Percentiles rank a stretch among this genome's conserved stretches.
Evolutionary conservation across 2,888 invertebrate species (phyloP).

Genomic region (Nipponacmea schrenckii): DNA sequence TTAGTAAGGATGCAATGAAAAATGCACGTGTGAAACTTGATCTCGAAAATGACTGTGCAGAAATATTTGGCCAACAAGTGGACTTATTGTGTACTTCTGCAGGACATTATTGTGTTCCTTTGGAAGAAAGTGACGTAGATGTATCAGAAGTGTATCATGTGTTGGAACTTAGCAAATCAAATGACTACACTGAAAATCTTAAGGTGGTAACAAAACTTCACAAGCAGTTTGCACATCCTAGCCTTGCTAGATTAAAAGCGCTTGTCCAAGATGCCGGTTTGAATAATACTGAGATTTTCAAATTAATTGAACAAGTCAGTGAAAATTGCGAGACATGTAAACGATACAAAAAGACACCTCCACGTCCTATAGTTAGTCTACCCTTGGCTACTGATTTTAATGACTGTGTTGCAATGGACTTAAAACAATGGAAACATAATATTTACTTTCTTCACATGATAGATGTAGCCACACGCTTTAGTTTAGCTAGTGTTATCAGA

Average conservation of each 20-base stretch:
- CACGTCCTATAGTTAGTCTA: slow-evolving; percentile 16
- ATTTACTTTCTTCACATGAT: slow-evolving; percentile 18
- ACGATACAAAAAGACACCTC: slow-evolving; percentile 10
- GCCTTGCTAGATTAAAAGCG: neutral
- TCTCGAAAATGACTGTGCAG: neutral
- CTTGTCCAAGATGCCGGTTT: neutral
- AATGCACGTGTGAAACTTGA: neutral
- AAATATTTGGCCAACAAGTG: neutral
- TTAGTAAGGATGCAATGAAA: too few relatives aligned
- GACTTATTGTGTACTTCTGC: neutral
- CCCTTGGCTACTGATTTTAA: slow-evolving; percentile 22
- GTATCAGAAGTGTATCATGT: too few relatives aligned
- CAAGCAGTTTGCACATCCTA: neutral
- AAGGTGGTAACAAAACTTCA: neutral
- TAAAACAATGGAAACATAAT: slow-evolving; percentile 5
- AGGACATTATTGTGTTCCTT: neutral
- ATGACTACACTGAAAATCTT: neutral
- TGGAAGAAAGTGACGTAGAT: neutral
- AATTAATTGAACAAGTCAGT: neutral
- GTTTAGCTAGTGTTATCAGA: slow-evolving; percentile 14
- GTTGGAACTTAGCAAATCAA: too few relatives aligned
- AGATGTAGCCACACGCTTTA: slow-evolving; percentile 14
- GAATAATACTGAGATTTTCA: neutral
- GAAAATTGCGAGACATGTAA: neutral
- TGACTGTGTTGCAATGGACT: slow-evolving; percentile 19